phyloP scores from a whole-genome alignment of 2,888 invertebrate genomes.

The Xylota segnis region DNA sequence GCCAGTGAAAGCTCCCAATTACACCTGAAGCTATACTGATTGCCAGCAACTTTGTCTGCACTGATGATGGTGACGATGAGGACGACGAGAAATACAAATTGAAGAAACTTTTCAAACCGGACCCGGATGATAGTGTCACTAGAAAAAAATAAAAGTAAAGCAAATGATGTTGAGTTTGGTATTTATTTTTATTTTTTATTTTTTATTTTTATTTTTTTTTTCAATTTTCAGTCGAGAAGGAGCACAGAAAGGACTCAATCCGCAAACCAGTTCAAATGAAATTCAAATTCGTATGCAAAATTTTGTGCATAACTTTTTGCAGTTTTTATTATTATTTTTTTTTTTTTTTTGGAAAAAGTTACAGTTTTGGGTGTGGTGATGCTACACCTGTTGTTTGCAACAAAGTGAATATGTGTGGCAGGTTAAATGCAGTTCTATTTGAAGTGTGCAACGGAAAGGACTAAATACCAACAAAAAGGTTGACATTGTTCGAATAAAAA shows the following conservation, averaged over 20 bases:
- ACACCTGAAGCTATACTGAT: constrained; percentile 75
- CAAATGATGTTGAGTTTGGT: constrained; percentile 1
- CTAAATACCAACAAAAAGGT: no score
- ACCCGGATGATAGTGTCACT: constrained; percentile 83
- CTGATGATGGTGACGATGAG: constrained; percentile 74
- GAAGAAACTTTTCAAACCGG: constrained; percentile 81
- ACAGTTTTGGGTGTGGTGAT: neutral
- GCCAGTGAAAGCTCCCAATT: constrained; percentile 78
- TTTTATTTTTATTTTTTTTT: neutral
- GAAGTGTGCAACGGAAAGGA: neutral
- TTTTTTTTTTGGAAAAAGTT: neutral
- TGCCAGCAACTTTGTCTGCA: constrained; percentile 72
- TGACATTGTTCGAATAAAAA: no score
- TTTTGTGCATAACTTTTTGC: neutral
- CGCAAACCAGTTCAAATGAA: constrained; percentile 2
- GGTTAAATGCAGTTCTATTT: neutral
- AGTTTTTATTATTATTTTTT: no score
- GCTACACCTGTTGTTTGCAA: neutral
- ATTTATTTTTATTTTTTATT: neutral
- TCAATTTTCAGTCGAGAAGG: neutral
- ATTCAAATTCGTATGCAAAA: neutral
- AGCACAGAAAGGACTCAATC: neutral
- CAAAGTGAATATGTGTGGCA: neutral
- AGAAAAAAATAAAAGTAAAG: constrained; percentile 72
- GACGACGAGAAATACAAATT: constrained; percentile 82